phyloP scores from a whole-genome alignment of 2,888 invertebrate species.

The Seira sanloemensis region DNA sequence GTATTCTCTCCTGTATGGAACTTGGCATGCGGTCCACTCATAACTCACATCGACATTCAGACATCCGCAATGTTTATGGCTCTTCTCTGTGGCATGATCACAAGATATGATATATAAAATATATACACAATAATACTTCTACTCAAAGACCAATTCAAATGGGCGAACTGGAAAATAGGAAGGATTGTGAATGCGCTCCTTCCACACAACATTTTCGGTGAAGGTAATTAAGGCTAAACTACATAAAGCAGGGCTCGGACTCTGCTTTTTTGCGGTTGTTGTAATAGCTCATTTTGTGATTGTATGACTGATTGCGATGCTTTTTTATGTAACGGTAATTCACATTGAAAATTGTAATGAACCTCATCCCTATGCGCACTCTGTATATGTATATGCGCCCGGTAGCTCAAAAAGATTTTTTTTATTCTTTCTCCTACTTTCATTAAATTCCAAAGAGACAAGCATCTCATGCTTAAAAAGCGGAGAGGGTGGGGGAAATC shows the following conservation, averaged over 20 bases:
- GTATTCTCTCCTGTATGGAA: too few species aligned
- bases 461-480: too few species aligned
- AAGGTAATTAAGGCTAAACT: slow-evolving; percentile 48
- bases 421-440: too few species aligned
- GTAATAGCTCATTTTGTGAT: slow-evolving; percentile 42
- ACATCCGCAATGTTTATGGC: slow-evolving; percentile 59
- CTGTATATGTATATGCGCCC: too few species aligned
- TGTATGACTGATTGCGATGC: slow-evolving; percentile 49
- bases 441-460: too few species aligned
- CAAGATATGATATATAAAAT: slow-evolving; percentile 35
- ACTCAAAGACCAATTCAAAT: not conserved
- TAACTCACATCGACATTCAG: slow-evolving; percentile 57
- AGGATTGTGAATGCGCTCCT: too few species aligned
- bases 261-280: slow-evolving; percentile 32
- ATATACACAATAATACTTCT: not conserved
- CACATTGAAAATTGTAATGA: slow-evolving; percentile 27
- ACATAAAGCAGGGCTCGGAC: not conserved
- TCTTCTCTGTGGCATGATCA: slow-evolving; percentile 51
- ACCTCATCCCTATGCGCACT: too few species aligned
- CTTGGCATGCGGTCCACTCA: slow-evolving; percentile 57
- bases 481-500: slow-evolving; percentile 35
- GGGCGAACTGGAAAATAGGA: slow-evolving; percentile 13
- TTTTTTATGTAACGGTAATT: slow-evolving; percentile 45
- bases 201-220: too few species aligned
- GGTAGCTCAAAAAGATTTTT: too few species aligned